A percentile compares a stretch with the other conserved stretches of the same genome.
phyloP scores from a whole-genome alignment of 2,797 vertebrate species.

The Neosilurus hyrtlii region DNA sequence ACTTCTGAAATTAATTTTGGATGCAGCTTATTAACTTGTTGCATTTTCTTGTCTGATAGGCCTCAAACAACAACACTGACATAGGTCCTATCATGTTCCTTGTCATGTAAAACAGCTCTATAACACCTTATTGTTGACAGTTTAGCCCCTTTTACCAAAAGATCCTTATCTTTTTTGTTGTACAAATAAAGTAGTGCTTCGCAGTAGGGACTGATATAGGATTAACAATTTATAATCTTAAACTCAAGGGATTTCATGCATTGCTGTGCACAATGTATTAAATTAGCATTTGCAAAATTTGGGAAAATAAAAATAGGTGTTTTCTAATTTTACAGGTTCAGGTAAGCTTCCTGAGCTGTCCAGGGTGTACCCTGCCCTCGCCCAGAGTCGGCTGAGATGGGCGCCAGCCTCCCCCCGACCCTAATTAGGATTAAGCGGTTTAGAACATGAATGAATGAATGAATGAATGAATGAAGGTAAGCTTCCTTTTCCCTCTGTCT shows the following conservation, averaged over 20 bases:
- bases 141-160: background rate
- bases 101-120: slow-evolving; percentile 1
- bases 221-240: background rate
- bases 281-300: slow-evolving; percentile 6
- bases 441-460: too few relatives aligned
- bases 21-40: slow-evolving; percentile 54
- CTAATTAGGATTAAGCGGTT: too few relatives aligned
- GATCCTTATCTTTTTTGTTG: too few relatives aligned
- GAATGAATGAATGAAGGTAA: too few relatives aligned
- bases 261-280: background rate
- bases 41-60: slow-evolving; percentile 47
- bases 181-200: too few relatives aligned
- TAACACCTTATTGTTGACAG: background rate
- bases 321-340: slow-evolving; percentile 32
- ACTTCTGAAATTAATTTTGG: slow-evolving; percentile 56
- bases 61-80: slow-evolving; percentile 26
- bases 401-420: too few relatives aligned
- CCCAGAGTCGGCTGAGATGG: too few relatives aligned
- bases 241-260: background rate
- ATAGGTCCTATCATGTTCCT: slow-evolving; percentile 9
- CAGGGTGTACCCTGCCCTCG: too few relatives aligned
- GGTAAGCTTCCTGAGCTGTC: background rate
- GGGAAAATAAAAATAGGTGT: slow-evolving; percentile 35
- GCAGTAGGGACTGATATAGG: too few relatives aligned
- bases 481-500: background rate